Evolutionary conservation across 2,113 vertebrate species (phyloP), one percentile per base, ranked within the genome.

Genomic region (Nymphicus hollandicus): DNA sequence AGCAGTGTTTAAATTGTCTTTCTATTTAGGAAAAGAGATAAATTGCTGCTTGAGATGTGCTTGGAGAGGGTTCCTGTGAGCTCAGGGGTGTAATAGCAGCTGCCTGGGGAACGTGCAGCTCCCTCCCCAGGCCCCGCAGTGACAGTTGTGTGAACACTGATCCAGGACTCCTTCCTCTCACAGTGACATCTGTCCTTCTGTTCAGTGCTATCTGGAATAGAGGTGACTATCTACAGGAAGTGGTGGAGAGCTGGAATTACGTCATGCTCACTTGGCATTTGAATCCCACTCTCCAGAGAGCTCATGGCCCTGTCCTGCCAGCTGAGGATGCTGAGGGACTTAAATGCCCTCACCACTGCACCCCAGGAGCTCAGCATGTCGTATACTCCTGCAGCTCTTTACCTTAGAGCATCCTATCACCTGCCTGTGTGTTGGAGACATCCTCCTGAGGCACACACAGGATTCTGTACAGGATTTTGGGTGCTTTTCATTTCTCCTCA

Each of bases 231-330:
- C 74, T 47, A 8, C 60, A 17, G 55, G 49, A 47, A 20, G 56
- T 5, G 60, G 28, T 9, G 70, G 27, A 37, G 52, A 6, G 17
- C 49, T 79, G 11, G 9, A 16, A 5, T 9, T 24, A 15, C 14
- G 13, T 41, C 44, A 11, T 47, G n/a, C 60, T 84, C 49, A 1
- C 44, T 65, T 44, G 64, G 17, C 13, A 2, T 25, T 52, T 11
- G 27, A 29, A 19, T 58, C 33, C 61, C 6, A 0, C 7, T 60
- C 49, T 43, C 37, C 35, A 23, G 39, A 27, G 31, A n/a, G 43
- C 55, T 71, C 52, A 0, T 0, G 3, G 47, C 24, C 47, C 69
- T 0, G 0, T 88, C 44, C 56, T 49, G n/a, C 55, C 71, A 13
- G 47, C 55, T 46, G 50, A 28, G 17, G 76, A 19, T 65, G 53